A percentile compares a stretch with the other conserved stretches of the same genome.
Evolutionary conservation across 2,113 vertebrate genomes (phyloP).

Genomic region (Hystrix brachyura): DNA sequence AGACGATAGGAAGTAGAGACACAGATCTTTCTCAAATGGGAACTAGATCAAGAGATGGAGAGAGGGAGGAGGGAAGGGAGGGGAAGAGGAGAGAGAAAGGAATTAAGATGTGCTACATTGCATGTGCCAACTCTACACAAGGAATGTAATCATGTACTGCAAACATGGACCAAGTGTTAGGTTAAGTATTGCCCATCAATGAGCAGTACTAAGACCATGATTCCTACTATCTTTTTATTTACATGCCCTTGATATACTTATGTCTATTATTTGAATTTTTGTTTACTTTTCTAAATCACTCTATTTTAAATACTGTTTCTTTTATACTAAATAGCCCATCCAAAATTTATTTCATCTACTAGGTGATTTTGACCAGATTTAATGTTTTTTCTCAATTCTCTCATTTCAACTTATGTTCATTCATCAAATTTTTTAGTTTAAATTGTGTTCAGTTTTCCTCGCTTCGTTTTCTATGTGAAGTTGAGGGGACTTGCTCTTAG

Average conservation of each 20-base stretch:
- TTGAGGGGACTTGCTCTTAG: background rate
- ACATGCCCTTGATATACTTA: background rate
- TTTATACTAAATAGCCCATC: background rate
- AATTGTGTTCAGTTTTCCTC: background rate
- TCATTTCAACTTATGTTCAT: background rate
- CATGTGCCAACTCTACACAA: background rate
- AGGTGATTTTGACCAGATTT: background rate
- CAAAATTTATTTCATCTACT: background rate
- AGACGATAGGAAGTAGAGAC: background rate
- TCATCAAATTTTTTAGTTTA: background rate
- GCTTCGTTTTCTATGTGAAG: background rate
- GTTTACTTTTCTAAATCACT: background rate
- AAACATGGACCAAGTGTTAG: fast-evolving
- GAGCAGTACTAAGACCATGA: background rate
- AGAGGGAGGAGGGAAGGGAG: background rate
- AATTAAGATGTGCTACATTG: background rate
- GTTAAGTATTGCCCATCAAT: background rate
- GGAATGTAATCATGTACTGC: too few relatives aligned
- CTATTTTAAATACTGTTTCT: background rate
- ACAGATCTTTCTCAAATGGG: background rate
- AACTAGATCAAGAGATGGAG: background rate
- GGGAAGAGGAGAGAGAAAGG: background rate
- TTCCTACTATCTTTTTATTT: background rate
- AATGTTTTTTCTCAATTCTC: background rate
- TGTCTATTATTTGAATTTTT: background rate